A percentile compares a stretch with the other conserved stretches of the same genome.
Conservation (phyloP, 2,113 vertebrate genomes). For the Phrynosoma blainvillii region DNA sequence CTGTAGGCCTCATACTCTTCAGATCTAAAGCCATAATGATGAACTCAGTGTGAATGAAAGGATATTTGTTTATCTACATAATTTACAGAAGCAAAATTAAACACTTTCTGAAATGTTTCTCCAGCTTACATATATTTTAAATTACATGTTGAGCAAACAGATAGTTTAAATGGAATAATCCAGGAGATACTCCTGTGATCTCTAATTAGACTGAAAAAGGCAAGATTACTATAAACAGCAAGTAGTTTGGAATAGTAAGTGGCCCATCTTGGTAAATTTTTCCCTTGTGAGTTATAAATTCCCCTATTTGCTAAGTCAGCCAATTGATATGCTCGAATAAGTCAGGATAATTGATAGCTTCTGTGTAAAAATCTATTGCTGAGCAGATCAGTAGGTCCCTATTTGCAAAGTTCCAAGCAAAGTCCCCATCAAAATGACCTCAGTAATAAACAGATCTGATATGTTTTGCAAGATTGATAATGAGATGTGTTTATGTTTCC, state of each 20-base stretch:
- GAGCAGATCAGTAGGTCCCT: constrained; percentile 61
- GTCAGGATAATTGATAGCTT: constrained; percentile 69
- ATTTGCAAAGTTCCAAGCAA: constrained; percentile 63
- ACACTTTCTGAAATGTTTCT: neutral
- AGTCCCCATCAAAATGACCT: constrained; percentile 44
- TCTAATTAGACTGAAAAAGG: constrained; percentile 56
- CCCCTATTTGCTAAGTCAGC: constrained; percentile 72
- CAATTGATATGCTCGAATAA: constrained; percentile 68
- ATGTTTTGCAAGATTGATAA: constrained; percentile 42
- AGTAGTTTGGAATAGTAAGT: constrained; percentile 38
- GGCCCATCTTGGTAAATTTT: constrained; percentile 61
- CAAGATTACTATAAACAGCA: constrained; percentile 47
- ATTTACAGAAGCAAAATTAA: constrained; percentile 25
- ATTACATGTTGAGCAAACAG: constrained; percentile 26
- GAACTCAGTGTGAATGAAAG: constrained; percentile 16
- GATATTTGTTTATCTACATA: neutral
- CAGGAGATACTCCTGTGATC: constrained; percentile 29
- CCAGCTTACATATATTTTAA: constrained; percentile 31
- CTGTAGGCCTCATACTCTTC: no score
- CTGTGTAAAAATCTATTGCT: constrained; percentile 70
- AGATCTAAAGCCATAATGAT: constrained; percentile 18
- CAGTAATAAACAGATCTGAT: constrained; percentile 38
- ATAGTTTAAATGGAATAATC: constrained; percentile 43
- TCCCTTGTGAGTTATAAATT: constrained; percentile 69
- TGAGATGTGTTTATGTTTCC: constrained; percentile 35